Evolutionary conservation across 1,140 invertebrate genomes (phyloP).

Genomic region (Spodoptera frugiperda): DNA sequence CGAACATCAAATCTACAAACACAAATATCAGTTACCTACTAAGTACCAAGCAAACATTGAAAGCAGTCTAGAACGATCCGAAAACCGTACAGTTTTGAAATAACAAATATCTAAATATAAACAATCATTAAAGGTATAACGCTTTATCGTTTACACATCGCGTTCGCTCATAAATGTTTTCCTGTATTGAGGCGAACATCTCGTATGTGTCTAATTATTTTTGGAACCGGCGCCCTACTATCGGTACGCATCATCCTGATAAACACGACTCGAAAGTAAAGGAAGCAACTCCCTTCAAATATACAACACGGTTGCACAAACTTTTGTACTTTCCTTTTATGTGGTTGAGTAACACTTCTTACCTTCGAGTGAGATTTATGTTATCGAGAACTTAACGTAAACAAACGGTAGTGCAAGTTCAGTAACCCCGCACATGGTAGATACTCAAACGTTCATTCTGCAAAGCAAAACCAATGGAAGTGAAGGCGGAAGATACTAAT

Average conservation of each 20-base stretch:
- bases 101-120: conserved; percentile 46
- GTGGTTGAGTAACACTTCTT: conserved; percentile 13
- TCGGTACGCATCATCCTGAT: neutral
- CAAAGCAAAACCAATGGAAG: conserved; percentile 47
- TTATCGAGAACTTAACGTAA: conserved; percentile 33
- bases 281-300: conserved; percentile 17
- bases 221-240: conserved; percentile 43
- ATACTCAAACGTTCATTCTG: conserved; percentile 46
- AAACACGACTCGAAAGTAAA: conserved; percentile 12
- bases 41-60: conserved; percentile 3
- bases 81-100: conserved; percentile 34
- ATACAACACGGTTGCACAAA: conserved; percentile 16
- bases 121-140: conserved; percentile 36
- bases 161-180: conserved; percentile 46
- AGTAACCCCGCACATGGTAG: conserved; percentile 32
- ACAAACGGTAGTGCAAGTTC: conserved; percentile 42
- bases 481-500: conserved; percentile 48
- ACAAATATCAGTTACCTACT: neutral
- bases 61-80: conserved; percentile 1
- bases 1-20: conserved; percentile 3
- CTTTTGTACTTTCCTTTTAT: conserved; percentile 40
- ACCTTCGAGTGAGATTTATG: conserved; percentile 26
- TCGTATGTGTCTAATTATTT: conserved; percentile 47
- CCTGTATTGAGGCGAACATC: conserved; percentile 46
- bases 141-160: conserved; percentile 46